Evolutionary conservation across 2,113 vertebrate genomes (phyloP).

Genomic region (Pyxicephalus adspersus): DNA sequence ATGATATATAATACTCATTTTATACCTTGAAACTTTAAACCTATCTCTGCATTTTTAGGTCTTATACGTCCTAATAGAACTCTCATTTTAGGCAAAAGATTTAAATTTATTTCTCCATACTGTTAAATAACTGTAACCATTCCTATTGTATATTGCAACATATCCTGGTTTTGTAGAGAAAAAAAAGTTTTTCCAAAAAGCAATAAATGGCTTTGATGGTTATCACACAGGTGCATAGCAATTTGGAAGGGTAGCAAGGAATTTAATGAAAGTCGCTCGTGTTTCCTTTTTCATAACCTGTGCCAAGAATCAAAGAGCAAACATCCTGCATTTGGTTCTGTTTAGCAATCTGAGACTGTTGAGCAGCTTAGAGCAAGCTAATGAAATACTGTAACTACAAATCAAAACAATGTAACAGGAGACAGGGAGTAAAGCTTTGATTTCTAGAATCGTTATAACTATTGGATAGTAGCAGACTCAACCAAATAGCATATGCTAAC

Average conservation of each 20-base stretch:
- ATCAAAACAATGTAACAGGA: slow-evolving; percentile 43
- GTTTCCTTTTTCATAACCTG: slow-evolving; percentile 35
- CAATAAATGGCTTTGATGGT: slow-evolving; percentile 34
- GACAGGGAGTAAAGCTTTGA: slow-evolving; percentile 14
- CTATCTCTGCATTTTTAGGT: background rate
- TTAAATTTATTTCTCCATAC: too few relatives aligned
- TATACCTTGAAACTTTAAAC: background rate
- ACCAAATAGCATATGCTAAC: background rate
- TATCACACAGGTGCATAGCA: slow-evolving; percentile 44
- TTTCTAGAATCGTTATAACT: background rate
- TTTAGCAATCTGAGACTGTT: slow-evolving; percentile 42
- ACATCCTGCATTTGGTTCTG: slow-evolving; percentile 43
- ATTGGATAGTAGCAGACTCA: background rate
- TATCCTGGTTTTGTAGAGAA: slow-evolving; percentile 23
- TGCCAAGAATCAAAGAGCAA: slow-evolving; percentile 51
- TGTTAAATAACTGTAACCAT: background rate
- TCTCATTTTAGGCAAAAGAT: background rate
- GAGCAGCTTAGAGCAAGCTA: slow-evolving; percentile 32
- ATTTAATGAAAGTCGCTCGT: slow-evolving; percentile 44
- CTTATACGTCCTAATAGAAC: background rate
- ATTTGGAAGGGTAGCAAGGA: slow-evolving; percentile 26
- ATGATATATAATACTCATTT: slow-evolving; percentile 2
- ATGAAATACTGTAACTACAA: slow-evolving; percentile 38
- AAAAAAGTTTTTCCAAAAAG: slow-evolving; percentile 21
- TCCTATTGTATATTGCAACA: background rate